Evolutionary conservation across 2,888 invertebrate genomes (phyloP).

Genomic region (Prosapia bicincta): DNA sequence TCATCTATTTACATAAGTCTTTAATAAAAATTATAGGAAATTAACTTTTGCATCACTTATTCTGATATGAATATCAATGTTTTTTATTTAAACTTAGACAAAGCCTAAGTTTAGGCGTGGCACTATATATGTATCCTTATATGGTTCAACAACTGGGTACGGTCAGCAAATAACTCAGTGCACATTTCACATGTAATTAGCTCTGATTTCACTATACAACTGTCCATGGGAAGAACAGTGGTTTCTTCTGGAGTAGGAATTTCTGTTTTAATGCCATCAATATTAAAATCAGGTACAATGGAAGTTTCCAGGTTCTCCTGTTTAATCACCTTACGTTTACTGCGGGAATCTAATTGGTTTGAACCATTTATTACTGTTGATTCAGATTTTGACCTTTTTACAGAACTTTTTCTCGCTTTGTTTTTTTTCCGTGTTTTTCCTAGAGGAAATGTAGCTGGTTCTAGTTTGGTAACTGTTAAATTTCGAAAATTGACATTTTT

Average conservation of each 20-base stretch:
- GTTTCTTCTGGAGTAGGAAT: slow-evolving; percentile 8
- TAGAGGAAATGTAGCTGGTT: slow-evolving; percentile 52
- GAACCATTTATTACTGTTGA: slow-evolving; percentile 34
- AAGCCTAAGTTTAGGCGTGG: slow-evolving; percentile 23
- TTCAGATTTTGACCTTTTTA: slow-evolving; percentile 40
- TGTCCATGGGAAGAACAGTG: slow-evolving; percentile 16
- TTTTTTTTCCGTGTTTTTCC: slow-evolving; percentile 39
- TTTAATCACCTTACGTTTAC: slow-evolving; percentile 13
- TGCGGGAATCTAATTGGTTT: slow-evolving; percentile 16
- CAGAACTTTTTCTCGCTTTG: slow-evolving; percentile 12
- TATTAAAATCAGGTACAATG: slow-evolving; percentile 33
- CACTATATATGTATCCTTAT: slow-evolving; percentile 71
- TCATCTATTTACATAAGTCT: background rate
- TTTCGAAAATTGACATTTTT: slow-evolving; percentile 63
- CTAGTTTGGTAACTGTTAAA: slow-evolving; percentile 50
- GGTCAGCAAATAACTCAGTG: slow-evolving; percentile 66
- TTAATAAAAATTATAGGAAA: background rate
- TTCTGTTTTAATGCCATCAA: slow-evolving; percentile 18
- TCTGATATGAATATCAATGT: background rate
- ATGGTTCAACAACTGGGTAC: slow-evolving; percentile 70
- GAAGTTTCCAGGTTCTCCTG: slow-evolving; percentile 34
- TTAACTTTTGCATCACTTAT: background rate
- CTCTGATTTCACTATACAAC: slow-evolving; percentile 34
- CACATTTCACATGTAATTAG: slow-evolving; percentile 76
- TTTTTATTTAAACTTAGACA: slow-evolving; percentile 10